Conservation (phyloP, 64 coral and sea anemone genomes). For the Stichodactyla helianthus region DNA sequence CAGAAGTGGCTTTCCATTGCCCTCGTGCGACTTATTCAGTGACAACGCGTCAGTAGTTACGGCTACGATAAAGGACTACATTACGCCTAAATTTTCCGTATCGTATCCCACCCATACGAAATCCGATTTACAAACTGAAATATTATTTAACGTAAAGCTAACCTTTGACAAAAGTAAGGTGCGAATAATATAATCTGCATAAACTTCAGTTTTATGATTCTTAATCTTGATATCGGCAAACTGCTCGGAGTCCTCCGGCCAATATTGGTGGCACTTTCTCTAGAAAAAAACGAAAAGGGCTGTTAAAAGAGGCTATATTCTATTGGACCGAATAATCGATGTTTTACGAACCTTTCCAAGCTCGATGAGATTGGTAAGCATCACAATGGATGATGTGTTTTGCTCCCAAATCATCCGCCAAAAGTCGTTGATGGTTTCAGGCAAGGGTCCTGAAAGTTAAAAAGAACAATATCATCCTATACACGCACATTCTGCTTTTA, state of each 20-base stretch:
- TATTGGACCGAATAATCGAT: neutral
- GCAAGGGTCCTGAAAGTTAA: constrained; percentile 11
- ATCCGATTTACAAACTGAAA: neutral
- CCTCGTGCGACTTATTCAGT: too few species aligned
- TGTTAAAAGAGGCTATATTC: too few species aligned
- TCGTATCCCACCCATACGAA: neutral
- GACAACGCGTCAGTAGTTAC: too few species aligned
- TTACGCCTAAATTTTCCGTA: too few species aligned
- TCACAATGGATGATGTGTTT: constrained; percentile 26
- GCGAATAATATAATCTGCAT: constrained; percentile 69
- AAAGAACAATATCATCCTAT: neutral
- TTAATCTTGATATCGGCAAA: constrained; percentile 42
- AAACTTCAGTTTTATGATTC: constrained; percentile 61
- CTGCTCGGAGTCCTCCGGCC: constrained; percentile 42
- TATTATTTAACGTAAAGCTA: neutral
- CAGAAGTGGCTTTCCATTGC: too few species aligned
- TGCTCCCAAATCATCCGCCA: constrained; percentile 67
- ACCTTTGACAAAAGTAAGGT: constrained; percentile 68
- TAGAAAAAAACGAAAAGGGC: neutral
- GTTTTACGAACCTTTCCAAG: constrained; percentile 29
- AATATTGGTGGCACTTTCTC: constrained; percentile 84
- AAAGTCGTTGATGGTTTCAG: constrained; percentile 21
- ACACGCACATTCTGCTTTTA: too few species aligned
- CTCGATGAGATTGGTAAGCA: constrained; percentile 59
- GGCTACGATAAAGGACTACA: too few species aligned